Evolutionary conservation across 2,888 invertebrate species (phyloP).

Genomic region (Phortica magna): DNA sequence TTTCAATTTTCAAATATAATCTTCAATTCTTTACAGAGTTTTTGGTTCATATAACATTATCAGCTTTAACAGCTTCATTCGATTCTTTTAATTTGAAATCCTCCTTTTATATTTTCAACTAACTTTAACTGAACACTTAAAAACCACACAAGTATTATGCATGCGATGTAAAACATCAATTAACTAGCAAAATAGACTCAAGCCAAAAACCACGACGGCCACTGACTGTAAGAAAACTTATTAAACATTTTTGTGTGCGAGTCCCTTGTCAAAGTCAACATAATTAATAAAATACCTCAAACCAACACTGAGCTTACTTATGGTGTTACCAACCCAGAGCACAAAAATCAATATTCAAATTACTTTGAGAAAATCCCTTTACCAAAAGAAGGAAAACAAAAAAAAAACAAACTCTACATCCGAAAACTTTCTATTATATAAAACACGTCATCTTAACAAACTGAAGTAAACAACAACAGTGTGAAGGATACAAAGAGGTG

Average conservation of each 20-base stretch:
- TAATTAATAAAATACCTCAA: slow-evolving; percentile 61
- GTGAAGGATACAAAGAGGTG: neutral
- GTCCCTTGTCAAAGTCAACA: slow-evolving; percentile 73
- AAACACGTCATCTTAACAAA: slow-evolving; percentile 32
- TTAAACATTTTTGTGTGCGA: slow-evolving; percentile 39
- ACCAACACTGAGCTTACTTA: slow-evolving; percentile 11
- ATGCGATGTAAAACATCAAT: slow-evolving; percentile 30
- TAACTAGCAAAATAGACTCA: slow-evolving; percentile 28
- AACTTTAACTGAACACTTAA: neutral
- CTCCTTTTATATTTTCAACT: neutral
- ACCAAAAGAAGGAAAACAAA: neutral
- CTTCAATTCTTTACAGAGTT: no score
- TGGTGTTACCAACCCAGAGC: neutral
- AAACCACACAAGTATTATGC: slow-evolving; percentile 27
- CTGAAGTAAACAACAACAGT: neutral
- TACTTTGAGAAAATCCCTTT: slow-evolving; percentile 22
- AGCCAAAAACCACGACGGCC: slow-evolving; percentile 20
- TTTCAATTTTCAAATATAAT: no score
- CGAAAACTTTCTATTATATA: neutral
- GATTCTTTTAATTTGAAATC: neutral
- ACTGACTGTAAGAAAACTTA: slow-evolving; percentile 26
- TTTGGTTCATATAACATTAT: no score
- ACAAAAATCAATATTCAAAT: slow-evolving; percentile 65
- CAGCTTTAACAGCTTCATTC: no score
- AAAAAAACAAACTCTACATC: neutral